These are phyloP conservation scores for Pachymerium ferrugineum DNA, from an alignment of 2,888 invertebrate species.

Conservation along the genomic window DNA sequence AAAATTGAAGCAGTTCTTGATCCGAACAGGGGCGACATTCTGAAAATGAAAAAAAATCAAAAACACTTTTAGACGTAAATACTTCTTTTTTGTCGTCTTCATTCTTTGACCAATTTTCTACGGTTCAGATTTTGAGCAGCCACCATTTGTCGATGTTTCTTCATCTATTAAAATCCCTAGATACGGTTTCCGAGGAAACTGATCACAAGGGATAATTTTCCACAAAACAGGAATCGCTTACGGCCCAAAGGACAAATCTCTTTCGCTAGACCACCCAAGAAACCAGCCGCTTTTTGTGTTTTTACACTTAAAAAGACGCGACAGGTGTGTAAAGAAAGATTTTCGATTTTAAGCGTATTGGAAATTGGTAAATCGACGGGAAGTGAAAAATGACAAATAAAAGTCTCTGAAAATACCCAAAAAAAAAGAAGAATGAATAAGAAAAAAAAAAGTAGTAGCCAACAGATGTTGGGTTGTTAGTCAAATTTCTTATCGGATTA, in stretches of 20 bases:
- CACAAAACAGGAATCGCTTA: constrained; percentile 4
- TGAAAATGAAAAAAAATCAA: constrained; percentile 28
- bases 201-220: neutral
- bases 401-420: neutral
- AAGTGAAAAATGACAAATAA: neutral
- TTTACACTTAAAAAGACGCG: neutral
- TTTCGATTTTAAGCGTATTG: neutral
- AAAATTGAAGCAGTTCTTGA: constrained; percentile 29
- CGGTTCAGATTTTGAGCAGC: neutral
- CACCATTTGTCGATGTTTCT: constrained; percentile 1
- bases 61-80: neutral
- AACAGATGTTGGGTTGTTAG: neutral
- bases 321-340: neutral
- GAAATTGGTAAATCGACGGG: neutral
- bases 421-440: neutral
- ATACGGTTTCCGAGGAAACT: neutral
- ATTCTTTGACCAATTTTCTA: neutral
- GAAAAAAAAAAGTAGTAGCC: no score
- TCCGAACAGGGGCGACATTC: constrained; percentile 32
- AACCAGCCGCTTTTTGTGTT: neutral
- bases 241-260: neutral
- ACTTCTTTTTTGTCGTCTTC: neutral
- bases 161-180: neutral
- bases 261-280: constrained; percentile 8
- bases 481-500: constrained; percentile 3